Evolutionary conservation across 1,140 invertebrate species (phyloP), one percentile per base, ranked within the genome.

Genomic region (Trachelipus rathkii): DNA sequence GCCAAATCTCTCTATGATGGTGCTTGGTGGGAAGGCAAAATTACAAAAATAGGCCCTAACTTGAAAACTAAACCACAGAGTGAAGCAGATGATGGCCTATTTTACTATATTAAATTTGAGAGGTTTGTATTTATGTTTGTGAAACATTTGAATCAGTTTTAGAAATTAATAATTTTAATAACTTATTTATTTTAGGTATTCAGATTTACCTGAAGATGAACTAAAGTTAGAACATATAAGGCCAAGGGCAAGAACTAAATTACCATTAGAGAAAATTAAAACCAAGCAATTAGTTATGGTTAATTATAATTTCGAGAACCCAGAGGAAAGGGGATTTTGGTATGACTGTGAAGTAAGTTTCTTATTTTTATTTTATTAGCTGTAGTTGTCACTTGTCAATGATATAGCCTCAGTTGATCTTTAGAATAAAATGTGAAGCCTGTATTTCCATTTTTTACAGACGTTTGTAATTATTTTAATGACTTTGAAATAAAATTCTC

Each of bases 261-360:
- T 92, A 53, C 82, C 87, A 60, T 84, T 90, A 71, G 82, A 87
- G 7, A 85, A 91, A 71, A 82, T 93, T 13, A 84, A 89, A 82
- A 81, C 86, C 23, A 90, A 89, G 11, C 86, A 90, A 74, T 88
- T 82, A 77, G 88, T 94, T 6, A 89, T 95, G 87, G 86, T 91
- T 0, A 94, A 94, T 86, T 90, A 92, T 81, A 93, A 94, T 83
- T 86, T 90, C 60, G 92, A 93, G 81, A 85, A 91, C 33, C 89
- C 90, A 0, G 85, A 87, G 44, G 87, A 89, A 83, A 86, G 88
- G 83, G 93, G 93, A 11, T 88, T 89, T 83, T 94, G 93, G 93
- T 93, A 89, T 85, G 91, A 91, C 72, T 86, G 87, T 78, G 83
- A 86, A n/a, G 84, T 90, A 46, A 86, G 85, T n/a, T 83, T 33